Evolutionary conservation across 2,113 vertebrate species (phyloP), one percentile per base, ranked within the genome.

Genomic region (Ctenomys sociabilis): DNA sequence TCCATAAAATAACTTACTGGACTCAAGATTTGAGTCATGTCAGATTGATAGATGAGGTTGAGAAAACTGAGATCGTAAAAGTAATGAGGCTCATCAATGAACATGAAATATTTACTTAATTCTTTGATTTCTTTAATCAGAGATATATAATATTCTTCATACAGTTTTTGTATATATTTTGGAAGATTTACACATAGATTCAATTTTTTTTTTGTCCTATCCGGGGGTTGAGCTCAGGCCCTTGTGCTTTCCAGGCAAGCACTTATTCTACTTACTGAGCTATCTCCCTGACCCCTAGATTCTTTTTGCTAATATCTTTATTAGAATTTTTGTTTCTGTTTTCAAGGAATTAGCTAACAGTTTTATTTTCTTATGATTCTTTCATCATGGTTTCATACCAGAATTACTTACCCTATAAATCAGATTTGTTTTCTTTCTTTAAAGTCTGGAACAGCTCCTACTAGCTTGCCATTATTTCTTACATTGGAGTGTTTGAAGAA

Each of bases 251-350:
- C n/a, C n/a, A n/a, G n/a, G n/a, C n/a, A n/a, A n/a, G n/a, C n/a
- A n/a, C n/a, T n/a, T n/a, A n/a, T n/a, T n/a, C n/a, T n/a, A n/a
- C n/a, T n/a, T n/a, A n/a, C n/a, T n/a, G n/a, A n/a, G n/a, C n/a
- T n/a, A n/a, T n/a, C n/a, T n/a, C n/a, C n/a, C n/a, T n/a, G n/a
- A n/a, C n/a, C n/a, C n/a, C n/a, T n/a, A n/a, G n/a, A n/a, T 59
- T 86, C 24, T 37, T n/a, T 54, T 94, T 90, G 57, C 17, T 85
- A 96, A 75, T 68, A 61, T 43, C 70, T 85, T 82, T 12, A 83
- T 93, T 49, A 87, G 30, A 72, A 49, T 45, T 49, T 57, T 85
- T 93, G 5, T 63, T 43, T 72, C 16, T 54, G 54, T 52, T 30
- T 26, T 83, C 54, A 85, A 54, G 37, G 52, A 11, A 82, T 66